Base-by-base conservation (phyloP, 1,140 invertebrate genomes). In the Brachionus sp. region DNA sequence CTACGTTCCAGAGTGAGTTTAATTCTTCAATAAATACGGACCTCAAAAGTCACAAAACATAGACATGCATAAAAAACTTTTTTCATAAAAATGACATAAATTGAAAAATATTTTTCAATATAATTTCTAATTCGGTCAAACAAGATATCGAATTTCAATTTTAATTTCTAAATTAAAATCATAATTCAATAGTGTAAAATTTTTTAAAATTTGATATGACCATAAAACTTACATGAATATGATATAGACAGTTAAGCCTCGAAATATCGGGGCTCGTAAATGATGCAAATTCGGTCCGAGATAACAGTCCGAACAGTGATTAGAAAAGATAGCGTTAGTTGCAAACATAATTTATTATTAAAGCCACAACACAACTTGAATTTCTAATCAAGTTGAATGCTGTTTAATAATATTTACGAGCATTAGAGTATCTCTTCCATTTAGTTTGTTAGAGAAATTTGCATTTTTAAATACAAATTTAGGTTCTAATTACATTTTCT, bases 391-490 rank as follows among this genome's bases (percentile, higher is more conserved):
- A 70, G 37, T 70, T 70, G 66, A 42, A 39, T 37, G 33, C 66
- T 70, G 66, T 70, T 70, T 70, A 70, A 70, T 70, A 70, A 70
- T 70, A 70, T 66, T 66, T 66, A 66, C 33, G 66, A 70, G 35
- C 66, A 70, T 70, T 70, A 39, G 16, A 39, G 16, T 66, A 33
- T 66, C 33, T 66, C 33, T 66, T 70, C 66, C 66, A 39, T 39
- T 37, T 39, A 9, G 33, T 70, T 39, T 19, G 37, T 13, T 39
- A 16, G 35, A 39, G 3, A 57, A 70, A 70, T 70, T 70, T 70
- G 66, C 66, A 70, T 70, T 70, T 70, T 70, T 70, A 19, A 39
- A 66, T 37, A 37, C 25, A 66, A 66, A 23, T 66, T 57, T 35
- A 66, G 39, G 35, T 70, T 70, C 33, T 70, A 70, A 70, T 70